A percentile compares a stretch with the other conserved stretches of the same genome.
These are phyloP conservation scores for Leucopsar rothschildi DNA, from an alignment of 2,113 vertebrate genomes.

Conservation along the genomic window DNA sequence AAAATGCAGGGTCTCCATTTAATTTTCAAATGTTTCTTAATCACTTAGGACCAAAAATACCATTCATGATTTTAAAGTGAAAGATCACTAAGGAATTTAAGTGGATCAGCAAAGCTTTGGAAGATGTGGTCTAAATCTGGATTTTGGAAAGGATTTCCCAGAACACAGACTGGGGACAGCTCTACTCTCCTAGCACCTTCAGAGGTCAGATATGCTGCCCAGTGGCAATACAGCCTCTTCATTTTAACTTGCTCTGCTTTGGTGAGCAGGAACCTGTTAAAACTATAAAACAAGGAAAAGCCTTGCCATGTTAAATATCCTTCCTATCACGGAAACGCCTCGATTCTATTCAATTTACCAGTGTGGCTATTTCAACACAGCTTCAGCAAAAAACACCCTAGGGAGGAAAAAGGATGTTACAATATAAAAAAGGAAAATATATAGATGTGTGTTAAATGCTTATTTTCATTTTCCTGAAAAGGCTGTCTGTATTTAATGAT, in stretches of 20 bases:
- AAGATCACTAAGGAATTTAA: neutral
- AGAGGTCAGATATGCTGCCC: neutral
- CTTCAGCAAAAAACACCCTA: neutral
- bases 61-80: neutral
- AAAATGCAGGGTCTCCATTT: neutral
- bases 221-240: neutral
- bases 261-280: neutral
- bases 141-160: neutral
- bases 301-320: neutral
- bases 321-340: neutral
- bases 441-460: neutral
- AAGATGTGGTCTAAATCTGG: neutral
- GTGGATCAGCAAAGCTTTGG: rapidly evolving
- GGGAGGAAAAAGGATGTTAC: neutral
- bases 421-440: neutral
- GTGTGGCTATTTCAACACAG: neutral
- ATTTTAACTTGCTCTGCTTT: neutral
- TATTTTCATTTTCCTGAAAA: neutral
- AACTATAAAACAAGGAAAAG: neutral
- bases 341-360: neutral
- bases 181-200: neutral
- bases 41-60: neutral
- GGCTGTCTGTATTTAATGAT: neutral
- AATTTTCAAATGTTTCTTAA: neutral
- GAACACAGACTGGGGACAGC: rapidly evolving